Percentiles rank a stretch among this genome's conserved stretches.
Conservation (phyloP, 2,888 invertebrate genomes). For the Ophonus ardosiacus region DNA sequence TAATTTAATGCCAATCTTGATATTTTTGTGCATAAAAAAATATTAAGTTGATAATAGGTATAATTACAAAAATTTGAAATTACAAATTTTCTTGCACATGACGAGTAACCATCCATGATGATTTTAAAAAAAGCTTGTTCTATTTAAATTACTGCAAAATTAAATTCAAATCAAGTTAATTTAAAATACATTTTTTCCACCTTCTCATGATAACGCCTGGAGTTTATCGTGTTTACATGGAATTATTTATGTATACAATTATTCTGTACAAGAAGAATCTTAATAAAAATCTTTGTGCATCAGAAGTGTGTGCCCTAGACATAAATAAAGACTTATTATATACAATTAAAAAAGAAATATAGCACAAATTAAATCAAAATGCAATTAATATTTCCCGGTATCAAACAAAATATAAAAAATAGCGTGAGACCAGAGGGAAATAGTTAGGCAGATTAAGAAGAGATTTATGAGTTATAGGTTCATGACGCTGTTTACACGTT, state of each 20-base stretch:
- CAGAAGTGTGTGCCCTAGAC: not conserved
- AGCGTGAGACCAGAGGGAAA: slow-evolving; percentile 25
- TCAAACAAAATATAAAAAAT: slow-evolving; percentile 43
- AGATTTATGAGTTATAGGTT: slow-evolving; percentile 32
- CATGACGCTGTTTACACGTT: slow-evolving; percentile 36
- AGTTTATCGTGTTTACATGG: not conserved
- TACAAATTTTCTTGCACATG: not conserved
- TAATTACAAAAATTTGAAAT: not conserved
- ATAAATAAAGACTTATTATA: slow-evolving; percentile 43
- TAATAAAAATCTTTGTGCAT: slow-evolving; percentile 28
- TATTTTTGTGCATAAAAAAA: too few relatives aligned
- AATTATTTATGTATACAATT: slow-evolving; percentile 44
- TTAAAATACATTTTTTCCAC: not conserved
- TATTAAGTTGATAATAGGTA: not conserved
- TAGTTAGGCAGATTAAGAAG: slow-evolving; percentile 11
- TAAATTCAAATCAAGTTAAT: not conserved
- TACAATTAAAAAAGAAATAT: slow-evolving; percentile 51
- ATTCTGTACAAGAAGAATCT: slow-evolving; percentile 11
- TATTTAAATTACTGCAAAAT: not conserved
- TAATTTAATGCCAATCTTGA: too few relatives aligned
- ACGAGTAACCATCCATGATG: not conserved
- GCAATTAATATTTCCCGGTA: slow-evolving; percentile 36
- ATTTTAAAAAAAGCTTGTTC: not conserved
- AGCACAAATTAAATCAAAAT: slow-evolving; percentile 49
- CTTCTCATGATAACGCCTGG: not conserved